Conservation (phyloP, 2,888 invertebrate genomes). For the Drosophila prostipennis region DNA sequence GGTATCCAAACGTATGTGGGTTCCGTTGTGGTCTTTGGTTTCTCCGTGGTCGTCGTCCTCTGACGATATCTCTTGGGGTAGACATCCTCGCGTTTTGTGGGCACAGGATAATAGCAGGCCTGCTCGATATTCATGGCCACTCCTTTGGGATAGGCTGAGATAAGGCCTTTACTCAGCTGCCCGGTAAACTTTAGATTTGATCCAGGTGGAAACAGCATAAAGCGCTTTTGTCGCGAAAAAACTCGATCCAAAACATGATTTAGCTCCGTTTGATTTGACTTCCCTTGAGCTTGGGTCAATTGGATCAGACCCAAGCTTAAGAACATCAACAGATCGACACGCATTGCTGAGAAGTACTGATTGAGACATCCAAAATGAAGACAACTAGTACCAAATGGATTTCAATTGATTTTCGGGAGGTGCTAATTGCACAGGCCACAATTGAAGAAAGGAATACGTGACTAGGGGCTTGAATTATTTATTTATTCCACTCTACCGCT, state of each 20-base stretch:
- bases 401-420: slow-evolving; percentile 31
- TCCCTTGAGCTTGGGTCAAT: background rate
- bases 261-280: slow-evolving; percentile 52
- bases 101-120: slow-evolving; percentile 79
- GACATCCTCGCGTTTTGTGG: slow-evolving; percentile 74
- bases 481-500: slow-evolving; percentile 51
- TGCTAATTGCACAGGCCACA: slow-evolving; percentile 57
- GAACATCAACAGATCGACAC: slow-evolving; percentile 38
- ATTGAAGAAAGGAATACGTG: slow-evolving; percentile 1
- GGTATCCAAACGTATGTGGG: slow-evolving; percentile 74
- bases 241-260: slow-evolving; percentile 69
- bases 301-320: slow-evolving; percentile 18
- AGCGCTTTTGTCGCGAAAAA: slow-evolving; percentile 79
- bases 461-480: background rate
- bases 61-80: slow-evolving; percentile 77
- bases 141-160: slow-evolving; percentile 73
- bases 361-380: slow-evolving; percentile 47
- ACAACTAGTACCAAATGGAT: background rate
- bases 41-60: slow-evolving; percentile 66
- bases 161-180: slow-evolving; percentile 68
- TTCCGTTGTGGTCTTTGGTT: slow-evolving; percentile 57
- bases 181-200: slow-evolving; percentile 78
- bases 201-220: slow-evolving; percentile 79
- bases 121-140: slow-evolving; percentile 70
- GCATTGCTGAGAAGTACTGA: slow-evolving; percentile 60